A percentile compares a stretch with the other conserved stretches of the same genome.
These are phyloP conservation scores for Cygnus olor DNA, from an alignment of 2,797 vertebrate species.

Conservation along the genomic window DNA sequence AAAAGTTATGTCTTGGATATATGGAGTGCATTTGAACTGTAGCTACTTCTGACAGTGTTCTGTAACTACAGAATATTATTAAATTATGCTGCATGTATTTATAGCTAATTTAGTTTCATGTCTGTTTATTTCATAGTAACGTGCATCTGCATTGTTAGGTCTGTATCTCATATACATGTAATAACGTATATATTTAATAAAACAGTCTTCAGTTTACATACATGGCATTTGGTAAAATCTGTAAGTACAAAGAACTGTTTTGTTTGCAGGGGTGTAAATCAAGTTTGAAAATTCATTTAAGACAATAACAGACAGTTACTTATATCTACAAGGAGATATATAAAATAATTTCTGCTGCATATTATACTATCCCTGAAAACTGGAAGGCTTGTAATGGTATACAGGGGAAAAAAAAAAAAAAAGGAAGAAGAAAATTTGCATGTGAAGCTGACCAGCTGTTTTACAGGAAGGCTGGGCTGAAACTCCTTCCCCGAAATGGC, in stretches of 20 bases:
- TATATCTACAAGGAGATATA: background rate
- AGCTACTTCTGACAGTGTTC: background rate
- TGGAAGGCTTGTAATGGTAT: background rate
- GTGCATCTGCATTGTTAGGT: background rate
- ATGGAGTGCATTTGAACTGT: background rate
- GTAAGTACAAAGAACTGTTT: background rate
- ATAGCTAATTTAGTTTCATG: background rate
- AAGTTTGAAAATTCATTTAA: background rate
- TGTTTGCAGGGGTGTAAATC: background rate
- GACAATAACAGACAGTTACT: background rate
- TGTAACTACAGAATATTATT: background rate
- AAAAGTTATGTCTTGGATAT: background rate
- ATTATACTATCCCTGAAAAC: background rate
- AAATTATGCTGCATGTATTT: background rate
- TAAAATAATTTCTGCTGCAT: background rate
- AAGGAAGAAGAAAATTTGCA: accelerated
- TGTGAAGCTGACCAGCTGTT: background rate
- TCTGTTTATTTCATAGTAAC: background rate
- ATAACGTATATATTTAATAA: background rate
- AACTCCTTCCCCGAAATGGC: background rate
- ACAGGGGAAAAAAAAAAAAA: accelerated
- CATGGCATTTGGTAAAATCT: background rate
- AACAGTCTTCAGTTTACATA: background rate
- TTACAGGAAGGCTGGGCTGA: background rate
- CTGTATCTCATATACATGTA: background rate